Evolutionary conservation across 2,888 invertebrate genomes (phyloP), one percentile per base, ranked within the genome.

Genomic region (Rhodophaea formosa): DNA sequence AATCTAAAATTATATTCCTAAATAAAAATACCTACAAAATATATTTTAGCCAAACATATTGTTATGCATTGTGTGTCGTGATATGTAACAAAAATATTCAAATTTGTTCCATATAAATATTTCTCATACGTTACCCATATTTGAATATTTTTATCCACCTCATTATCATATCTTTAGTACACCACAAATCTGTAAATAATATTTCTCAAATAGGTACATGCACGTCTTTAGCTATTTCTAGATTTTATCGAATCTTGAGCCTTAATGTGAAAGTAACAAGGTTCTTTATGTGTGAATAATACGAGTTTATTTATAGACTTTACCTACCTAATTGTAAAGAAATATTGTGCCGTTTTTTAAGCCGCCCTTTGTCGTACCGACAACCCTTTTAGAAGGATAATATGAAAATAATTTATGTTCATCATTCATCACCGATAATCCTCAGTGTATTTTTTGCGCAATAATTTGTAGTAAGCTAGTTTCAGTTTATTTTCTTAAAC

Each of bases 371-470:
- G 10, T 44, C 44, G 30, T 54, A 23, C 69, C 66, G 74, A 68
- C 60, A 32, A 66, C 66, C 71, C 65, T 71, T 68, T 64, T 66
- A 65, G 62, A 71, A 71, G 68, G 66, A 69, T 70, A 60, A 68
- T 72, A 71, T 71, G 70, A 72, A 69, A 72, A 75, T 70, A 74
- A 78, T 78, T 80, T 79, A 76, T 78, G 70, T 63, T 68, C 72
- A 77, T 79, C 77, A 74, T 74, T 81, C 72, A 74, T 71, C 65
- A 62, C 54, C 44, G 60, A 59, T 77, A 77, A 78, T 76, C 75
- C 75, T 59, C 60, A 57, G 59, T 45, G 15, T 57, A 35, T 39
- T 42, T 75, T 87, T 83, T 77, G 68, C 82, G 80, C 83, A 72
- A 83, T 42, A 17, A 23, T 46, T 46, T 46, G 46, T 43, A 17